Conservation (phyloP, 2,797 vertebrate genomes). For the Malurus leucopterus region DNA sequence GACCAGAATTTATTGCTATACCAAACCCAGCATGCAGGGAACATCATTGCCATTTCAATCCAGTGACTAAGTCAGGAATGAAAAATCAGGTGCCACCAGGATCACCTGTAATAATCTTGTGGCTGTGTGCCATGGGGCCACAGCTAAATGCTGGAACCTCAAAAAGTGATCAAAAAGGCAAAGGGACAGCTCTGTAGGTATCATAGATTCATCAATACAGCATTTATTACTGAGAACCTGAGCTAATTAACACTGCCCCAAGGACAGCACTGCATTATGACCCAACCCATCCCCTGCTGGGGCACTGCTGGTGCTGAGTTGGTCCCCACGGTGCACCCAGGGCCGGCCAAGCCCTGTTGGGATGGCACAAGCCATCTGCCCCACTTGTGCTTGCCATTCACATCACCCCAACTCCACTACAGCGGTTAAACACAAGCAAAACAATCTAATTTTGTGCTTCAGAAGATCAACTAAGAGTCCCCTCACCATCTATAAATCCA, state of each 20-base stretch:
- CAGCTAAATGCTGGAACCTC: neutral
- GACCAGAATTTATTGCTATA: neutral
- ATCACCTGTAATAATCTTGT: neutral
- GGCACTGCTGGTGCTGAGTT: neutral
- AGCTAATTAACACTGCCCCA: neutral
- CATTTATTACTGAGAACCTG: neutral
- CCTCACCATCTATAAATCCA: conserved; percentile 25
- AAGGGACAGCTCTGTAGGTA: neutral
- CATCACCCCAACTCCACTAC: neutral
- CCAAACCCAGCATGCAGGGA: neutral
- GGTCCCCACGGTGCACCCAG: neutral
- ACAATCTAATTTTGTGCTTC: conserved; percentile 14
- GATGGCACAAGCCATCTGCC: accelerated
- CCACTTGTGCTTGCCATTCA: neutral
- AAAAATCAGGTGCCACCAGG: neutral
- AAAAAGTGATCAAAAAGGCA: neutral
- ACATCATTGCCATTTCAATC: neutral
- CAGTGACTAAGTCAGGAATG: neutral
- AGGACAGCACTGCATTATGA: neutral
- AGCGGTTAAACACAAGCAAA: neutral
- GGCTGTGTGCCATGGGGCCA: neutral
- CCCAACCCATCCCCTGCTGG: neutral
- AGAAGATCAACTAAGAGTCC: conserved; percentile 17
- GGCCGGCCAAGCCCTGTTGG: neutral
- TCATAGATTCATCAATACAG: neutral